Evolutionary conservation across 1,140 invertebrate species (phyloP), one percentile per base, ranked within the genome.

Genomic region (Drosophila simulans): DNA sequence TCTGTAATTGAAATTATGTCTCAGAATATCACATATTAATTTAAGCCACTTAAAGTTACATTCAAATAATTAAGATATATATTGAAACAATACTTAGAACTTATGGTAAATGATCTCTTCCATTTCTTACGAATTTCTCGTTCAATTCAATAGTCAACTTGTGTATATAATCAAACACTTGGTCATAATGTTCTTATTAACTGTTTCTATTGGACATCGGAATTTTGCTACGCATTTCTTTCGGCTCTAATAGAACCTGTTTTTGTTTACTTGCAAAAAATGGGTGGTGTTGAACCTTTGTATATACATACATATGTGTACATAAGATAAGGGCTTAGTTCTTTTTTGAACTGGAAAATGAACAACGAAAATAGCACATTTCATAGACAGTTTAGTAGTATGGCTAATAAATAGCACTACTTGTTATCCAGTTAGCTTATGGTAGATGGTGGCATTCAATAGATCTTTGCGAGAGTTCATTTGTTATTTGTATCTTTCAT

Each of bases 211-310:
- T 31, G n/a, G 13, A 4, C n/a, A 31, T 11, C 10, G 25, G 13
- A 49, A 49, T 31, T 31, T 15, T 31, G n/a, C 13, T 34, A 49
- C 48, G 48, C 48, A 49, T 48, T 48, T 48, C 46, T 48, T 48
- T 48, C 3, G 5, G n/a, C n/a, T 27, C n/a, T 34, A 4, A 17
- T 31, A 13, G n/a, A 49, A 31, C 48, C 25, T 49, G 48, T 49
- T 34, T 49, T 49, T 49, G 25, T 49, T 49, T 49, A 49, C 27
- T 49, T 49, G 48, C 48, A 10, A 49, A 34, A 31, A 48, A 12
- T 20, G 17, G 43, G 20, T 46, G 20, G 43, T 46, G 20, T 20
- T 46, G 11, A 46, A 46, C 43, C 11, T 22, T 22, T 22, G 17
- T 45, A 22, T 10, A 45, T 8, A 45, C 3, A 22, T n/a, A 8